Evolutionary conservation across 2,797 vertebrate genomes (phyloP), one percentile per base, ranked within the genome.

Genomic region (Trachurus trachurus): DNA sequence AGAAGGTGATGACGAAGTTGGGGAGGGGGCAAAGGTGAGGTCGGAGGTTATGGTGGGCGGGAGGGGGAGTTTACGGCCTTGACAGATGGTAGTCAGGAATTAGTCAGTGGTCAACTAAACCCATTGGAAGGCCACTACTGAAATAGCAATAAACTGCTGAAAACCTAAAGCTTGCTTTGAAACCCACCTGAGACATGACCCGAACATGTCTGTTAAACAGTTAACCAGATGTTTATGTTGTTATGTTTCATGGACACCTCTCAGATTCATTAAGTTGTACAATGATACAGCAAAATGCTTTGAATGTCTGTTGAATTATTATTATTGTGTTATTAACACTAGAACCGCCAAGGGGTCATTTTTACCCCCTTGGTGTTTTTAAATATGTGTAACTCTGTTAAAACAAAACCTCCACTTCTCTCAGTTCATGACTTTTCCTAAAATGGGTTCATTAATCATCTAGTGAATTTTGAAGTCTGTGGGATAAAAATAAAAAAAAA

Each of bases 71-170:
- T 91, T 71, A 74, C 68, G 53, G 22, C 70, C 50, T 40, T 53
- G 60, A 75, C 91, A 95, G 90, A 92, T 92, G 89, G 88, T 66
- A 4, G 81, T 65, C 74, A 64, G 71, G 78, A 87, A 88, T 92
- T 88, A 90, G 80, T 53, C 71, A 62, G 56, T 84, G 82, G 74
- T 91, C 79, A 90, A 44, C 80, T 90, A 90, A 92, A 84, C 75
- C 87, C 67, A 76, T 76, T 87, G 81, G 80, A 81, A 86, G 42
- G 68, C 68, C 83, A 70, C 65, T 29, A 78, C 85, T 79, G 78
- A 80, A 89, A 87, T 80, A 84, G 66, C 74, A 67, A 63, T 31
- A 22, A 12, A 44, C 56, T 67, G 78, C 26, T 42, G 22, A 63
- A 42, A 61, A 59, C 45, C 56, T 75, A 60, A 79, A 44, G 53